Conservation (phyloP, 2,888 invertebrate species). For the Microdon myrmicae region DNA sequence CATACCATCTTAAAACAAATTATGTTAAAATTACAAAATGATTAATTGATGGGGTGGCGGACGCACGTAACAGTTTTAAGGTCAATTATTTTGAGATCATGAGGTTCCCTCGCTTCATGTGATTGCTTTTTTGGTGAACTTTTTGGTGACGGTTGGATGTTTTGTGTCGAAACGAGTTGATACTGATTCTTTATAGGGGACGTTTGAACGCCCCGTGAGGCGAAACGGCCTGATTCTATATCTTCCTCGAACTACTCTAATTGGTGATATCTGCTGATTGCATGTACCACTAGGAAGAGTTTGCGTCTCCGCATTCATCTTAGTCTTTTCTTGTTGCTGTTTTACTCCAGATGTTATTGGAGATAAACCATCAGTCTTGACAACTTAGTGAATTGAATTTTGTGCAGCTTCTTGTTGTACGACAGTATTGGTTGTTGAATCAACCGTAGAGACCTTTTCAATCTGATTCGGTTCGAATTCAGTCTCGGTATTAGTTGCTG, state of each 20-base stretch:
- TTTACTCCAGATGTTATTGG: slow-evolving; percentile 59
- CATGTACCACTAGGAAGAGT: slow-evolving; percentile 4
- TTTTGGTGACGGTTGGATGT: slow-evolving; percentile 43
- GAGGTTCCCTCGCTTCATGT: too few relatives aligned
- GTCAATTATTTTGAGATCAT: too few relatives aligned
- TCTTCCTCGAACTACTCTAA: background rate
- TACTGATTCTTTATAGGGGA: background rate
- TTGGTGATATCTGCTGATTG: slow-evolving; percentile 36
- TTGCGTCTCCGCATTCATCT: slow-evolving; percentile 19
- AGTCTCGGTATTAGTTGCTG: too few relatives aligned
- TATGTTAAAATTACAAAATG: too few relatives aligned
- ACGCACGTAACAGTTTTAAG: too few relatives aligned
- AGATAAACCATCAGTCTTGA: slow-evolving; percentile 59
- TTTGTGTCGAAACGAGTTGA: background rate
- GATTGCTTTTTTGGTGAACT: slow-evolving; percentile 36
- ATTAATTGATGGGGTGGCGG: too few relatives aligned
- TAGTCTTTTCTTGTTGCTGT: background rate
- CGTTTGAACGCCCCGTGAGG: slow-evolving; percentile 16
- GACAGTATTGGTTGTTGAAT: slow-evolving; percentile 60
- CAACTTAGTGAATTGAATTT: slow-evolving; percentile 57
- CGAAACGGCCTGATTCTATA: background rate
- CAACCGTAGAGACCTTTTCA: too few relatives aligned
- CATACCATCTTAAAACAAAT: too few relatives aligned
- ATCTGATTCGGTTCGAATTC: too few relatives aligned
- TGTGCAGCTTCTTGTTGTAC: slow-evolving; percentile 53